Evolutionary conservation across 2,113 vertebrate genomes (phyloP).

Genomic region (Myrmophylax atrothorax): DNA sequence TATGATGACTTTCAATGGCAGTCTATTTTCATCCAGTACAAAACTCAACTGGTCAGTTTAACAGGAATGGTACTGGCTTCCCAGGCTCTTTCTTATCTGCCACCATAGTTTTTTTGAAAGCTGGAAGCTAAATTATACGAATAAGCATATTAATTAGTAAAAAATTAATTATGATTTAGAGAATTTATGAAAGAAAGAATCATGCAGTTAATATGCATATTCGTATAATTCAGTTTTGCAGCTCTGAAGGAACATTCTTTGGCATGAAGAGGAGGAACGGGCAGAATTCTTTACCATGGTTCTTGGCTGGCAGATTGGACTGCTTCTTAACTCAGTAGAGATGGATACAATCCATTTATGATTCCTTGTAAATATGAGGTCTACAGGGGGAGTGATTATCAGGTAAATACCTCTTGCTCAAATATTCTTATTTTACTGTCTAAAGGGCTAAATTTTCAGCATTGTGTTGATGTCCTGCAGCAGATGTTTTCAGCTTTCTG

Average conservation of each 20-base stretch:
- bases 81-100: not conserved
- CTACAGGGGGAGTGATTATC: constrained; percentile 28
- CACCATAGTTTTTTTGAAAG: not conserved
- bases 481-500: not conserved
- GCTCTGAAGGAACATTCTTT: constrained; percentile 48
- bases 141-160: constrained; percentile 65
- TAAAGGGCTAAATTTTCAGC: not conserved
- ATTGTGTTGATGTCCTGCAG: not conserved
- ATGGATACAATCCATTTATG: constrained; percentile 30
- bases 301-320: constrained; percentile 54
- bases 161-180: not conserved
- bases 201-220: constrained; percentile 64
- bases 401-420: constrained; percentile 53
- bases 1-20: not conserved
- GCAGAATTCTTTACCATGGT: constrained; percentile 43
- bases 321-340: constrained; percentile 46
- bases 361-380: constrained; percentile 10
- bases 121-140: constrained; percentile 64
- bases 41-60: not conserved
- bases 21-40: not conserved
- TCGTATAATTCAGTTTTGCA: constrained; percentile 66
- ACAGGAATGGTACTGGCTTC: not conserved
- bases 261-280: constrained; percentile 5
- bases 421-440: not conserved
- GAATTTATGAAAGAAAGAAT: not conserved